phyloP scores from a whole-genome alignment of 2,797 vertebrate species.

The Oreochromis grahami region DNA sequence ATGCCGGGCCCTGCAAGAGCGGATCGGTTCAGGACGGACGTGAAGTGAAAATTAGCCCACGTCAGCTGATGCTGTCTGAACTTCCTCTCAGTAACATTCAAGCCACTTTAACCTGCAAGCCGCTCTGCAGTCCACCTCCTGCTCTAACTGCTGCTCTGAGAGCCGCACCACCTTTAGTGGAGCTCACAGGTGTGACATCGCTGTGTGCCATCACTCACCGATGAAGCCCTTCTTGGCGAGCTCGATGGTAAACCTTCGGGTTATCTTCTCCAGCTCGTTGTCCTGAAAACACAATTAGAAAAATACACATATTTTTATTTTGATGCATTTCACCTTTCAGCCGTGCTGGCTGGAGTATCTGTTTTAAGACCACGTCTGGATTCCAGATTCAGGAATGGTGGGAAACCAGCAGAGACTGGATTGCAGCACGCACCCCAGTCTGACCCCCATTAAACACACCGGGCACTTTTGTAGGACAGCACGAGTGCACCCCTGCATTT shows the following conservation, averaged over 20 bases:
- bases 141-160: neutral
- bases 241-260: conserved; percentile 93
- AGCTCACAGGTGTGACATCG: neutral
- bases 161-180: neutral
- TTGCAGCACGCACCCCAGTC: neutral
- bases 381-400: too few relatives aligned
- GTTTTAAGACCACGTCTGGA: too few relatives aligned
- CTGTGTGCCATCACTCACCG: conserved; percentile 73
- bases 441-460: neutral
- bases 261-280: conserved; percentile 95
- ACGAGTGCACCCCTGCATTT: neutral
- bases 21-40: neutral
- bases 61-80: neutral
- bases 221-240: conserved; percentile 94
- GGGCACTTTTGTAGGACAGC: neutral
- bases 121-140: neutral
- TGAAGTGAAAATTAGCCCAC: rapidly evolving
- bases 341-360: neutral
- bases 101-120: neutral
- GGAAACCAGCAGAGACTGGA: too few relatives aligned
- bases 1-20: conserved; percentile 85
- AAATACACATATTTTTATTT: neutral
- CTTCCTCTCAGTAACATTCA: neutral
- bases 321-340: neutral
- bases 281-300: conserved; percentile 72